Conservation (phyloP, 1,140 invertebrate species). For the Leptonema lineaticorne region DNA sequence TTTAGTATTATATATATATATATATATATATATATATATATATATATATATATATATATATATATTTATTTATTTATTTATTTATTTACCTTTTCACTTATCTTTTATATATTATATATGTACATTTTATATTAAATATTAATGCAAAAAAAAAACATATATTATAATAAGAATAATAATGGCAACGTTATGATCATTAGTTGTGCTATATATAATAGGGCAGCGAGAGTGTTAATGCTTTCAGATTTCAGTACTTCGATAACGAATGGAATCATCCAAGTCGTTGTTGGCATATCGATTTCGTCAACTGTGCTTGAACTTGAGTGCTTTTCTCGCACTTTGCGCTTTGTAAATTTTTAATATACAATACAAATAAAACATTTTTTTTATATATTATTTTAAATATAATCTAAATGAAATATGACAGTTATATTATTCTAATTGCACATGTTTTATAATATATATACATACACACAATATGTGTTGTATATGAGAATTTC, state of each 20-base stretch:
- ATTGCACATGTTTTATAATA: too few species aligned
- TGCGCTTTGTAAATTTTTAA: too few species aligned
- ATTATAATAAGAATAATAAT: too few species aligned
- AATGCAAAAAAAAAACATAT: background rate
- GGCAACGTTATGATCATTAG: too few species aligned
- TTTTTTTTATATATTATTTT: too few species aligned
- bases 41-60: background rate
- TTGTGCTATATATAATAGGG: too few species aligned
- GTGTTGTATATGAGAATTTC: too few species aligned
- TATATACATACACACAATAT: too few species aligned
- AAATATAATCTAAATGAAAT: too few species aligned
- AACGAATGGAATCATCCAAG: conserved; percentile 14
- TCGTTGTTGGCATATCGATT: conserved; percentile 8
- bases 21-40: background rate
- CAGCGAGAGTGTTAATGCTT: background rate
- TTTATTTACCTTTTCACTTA: background rate
- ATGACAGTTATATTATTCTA: too few species aligned
- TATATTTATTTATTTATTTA: background rate
- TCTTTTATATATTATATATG: background rate
- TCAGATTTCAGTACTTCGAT: conserved; percentile 2
- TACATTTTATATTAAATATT: background rate
- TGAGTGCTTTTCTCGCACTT: conserved; percentile 10
- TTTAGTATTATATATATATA: background rate
- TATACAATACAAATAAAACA: too few species aligned
- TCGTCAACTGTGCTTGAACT: conserved; percentile 16